Evolutionary conservation across 2,888 invertebrate genomes (phyloP), one percentile per base, ranked within the genome.

Genomic region (Seira ritae): DNA sequence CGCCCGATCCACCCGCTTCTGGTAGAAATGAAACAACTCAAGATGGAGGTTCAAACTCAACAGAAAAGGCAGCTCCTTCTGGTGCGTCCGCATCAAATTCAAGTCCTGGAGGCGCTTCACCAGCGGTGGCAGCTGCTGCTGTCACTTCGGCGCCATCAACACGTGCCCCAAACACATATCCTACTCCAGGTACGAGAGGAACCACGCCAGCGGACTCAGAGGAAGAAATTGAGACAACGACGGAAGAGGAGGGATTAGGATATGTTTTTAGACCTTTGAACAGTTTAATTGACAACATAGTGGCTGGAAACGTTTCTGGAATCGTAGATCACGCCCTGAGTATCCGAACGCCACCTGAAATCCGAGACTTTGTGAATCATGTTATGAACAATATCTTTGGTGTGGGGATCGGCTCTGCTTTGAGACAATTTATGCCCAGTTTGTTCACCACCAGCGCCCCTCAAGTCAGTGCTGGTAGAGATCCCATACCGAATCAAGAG

Each of bases 231-330:
- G 24, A 65, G 17, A 62, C 0, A 3, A 67, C 72, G 1, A 83
- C 77, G 8, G 70, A 73, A 23, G 24, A 66, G 8, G 75, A 81
- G 42, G 81, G 81, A 12, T 71, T 75, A 24, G 81, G 65, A 10
- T 79, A 84, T 31, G 31, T 84, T 17, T 84, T 79, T 15, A 50
- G 75, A 22, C 79, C 84, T 12, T 31, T 84, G n/a, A 84, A 79
- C 24, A 75, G 42, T 8, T 62, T 84, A 22, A 50, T 84, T 22
- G 74, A 74, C 1, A 78, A 84, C 46, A 67, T 84, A 17, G 74
- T 74, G 1, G 70, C 70, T 19, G 84, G 84, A 31, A 84, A 84
- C 23, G 75, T 84, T 1, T 70, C 84, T 1, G 84, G 84, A 20
- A 84, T 84, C 15, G 79, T 84, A 0, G 84, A 84, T 23, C 17